Base-by-base conservation (phyloP, 2,888 invertebrate genomes). In the Lochmaea crataegi region DNA sequence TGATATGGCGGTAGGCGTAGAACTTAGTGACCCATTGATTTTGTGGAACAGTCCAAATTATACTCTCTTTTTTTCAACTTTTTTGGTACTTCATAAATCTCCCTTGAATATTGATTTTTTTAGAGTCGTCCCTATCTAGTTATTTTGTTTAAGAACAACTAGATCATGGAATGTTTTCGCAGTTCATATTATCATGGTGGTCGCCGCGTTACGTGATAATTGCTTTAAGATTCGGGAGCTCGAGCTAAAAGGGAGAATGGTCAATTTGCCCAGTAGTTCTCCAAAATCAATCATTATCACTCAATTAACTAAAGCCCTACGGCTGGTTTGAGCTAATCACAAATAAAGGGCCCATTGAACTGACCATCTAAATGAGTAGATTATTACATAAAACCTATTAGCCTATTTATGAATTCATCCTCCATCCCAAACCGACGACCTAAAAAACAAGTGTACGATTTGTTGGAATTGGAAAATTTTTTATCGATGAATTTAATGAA, bases 271-370 rank as follows among this genome's bases (percentile, higher is more conserved):
- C 60, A 38, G 16, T 60, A 63, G 42, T 63, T 41, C 41, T 41
- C 38, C 18, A 18, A 42, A 63, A 63, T 61, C 41, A 61, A 61
- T 63, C 41, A 63, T 63, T 42, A 63, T 41, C 61, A 63, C 61
- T 63, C 61, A 63, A 42, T 42, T 41, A 42, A 26, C 42, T 42
- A 16, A 63, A 63, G 61, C 61, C 16, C 10, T 63, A 38, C n/a
- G 61, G 42, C 26, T 42, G 38, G 42, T 18, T 18, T 11, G 14
- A 41, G 42, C 18, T 7, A 18, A 63, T 42, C 18, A 63, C 16
- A 63, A 63, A 63, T 63, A 63, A 63, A 63, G 41, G 61, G 22
- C 16, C 42, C 42, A 18, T 10, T 18, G 42, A 42, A 63, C 61
- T 42, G 42, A 11, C 42, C 9, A 16, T 42, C 42, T 63, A 18